A percentile compares a stretch with the other conserved stretches of the same genome.
Evolutionary conservation across 2,797 vertebrate genomes (phyloP).

Genomic region (Champsocephalus esox): DNA sequence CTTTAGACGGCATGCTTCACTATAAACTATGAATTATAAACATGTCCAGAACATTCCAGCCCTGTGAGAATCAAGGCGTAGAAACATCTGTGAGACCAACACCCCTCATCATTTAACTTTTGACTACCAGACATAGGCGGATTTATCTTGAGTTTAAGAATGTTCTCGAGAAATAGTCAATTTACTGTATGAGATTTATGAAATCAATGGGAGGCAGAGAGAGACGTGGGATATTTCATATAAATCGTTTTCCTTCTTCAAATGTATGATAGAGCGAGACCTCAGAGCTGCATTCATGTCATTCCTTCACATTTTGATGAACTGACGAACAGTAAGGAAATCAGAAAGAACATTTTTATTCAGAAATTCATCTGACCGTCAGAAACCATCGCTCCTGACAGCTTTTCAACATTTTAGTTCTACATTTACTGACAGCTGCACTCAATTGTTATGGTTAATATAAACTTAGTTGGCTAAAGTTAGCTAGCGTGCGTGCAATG

Average conservation of each 20-base stretch:
- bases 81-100: slow-evolving; percentile 45
- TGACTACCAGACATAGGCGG: slow-evolving; percentile 25
- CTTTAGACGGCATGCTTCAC: slow-evolving; percentile 17
- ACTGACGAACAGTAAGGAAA: not conserved
- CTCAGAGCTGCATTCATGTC: slow-evolving; percentile 6
- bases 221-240: not conserved
- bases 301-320: not conserved
- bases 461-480: not conserved
- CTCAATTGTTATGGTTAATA: not conserved
- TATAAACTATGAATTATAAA: slow-evolving; percentile 42
- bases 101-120: slow-evolving; percentile 25
- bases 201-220: not conserved
- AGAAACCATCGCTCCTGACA: not conserved
- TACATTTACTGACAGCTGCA: slow-evolving; percentile 5
- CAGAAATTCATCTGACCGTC: not conserved
- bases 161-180: not conserved
- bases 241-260: not conserved
- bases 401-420: slow-evolving; percentile 1
- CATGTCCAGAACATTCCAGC: slow-evolving; percentile 48
- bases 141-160: slow-evolving; percentile 16
- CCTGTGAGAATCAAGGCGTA: slow-evolving; percentile 29
- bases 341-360: slow-evolving; percentile 6
- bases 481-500: not conserved
- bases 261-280: not conserved
- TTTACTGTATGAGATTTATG: not conserved